Percentiles rank a stretch among this genome's conserved stretches.
Conservation (phyloP, 2,113 vertebrate genomes). For the Cephalopterus ornatus region DNA sequence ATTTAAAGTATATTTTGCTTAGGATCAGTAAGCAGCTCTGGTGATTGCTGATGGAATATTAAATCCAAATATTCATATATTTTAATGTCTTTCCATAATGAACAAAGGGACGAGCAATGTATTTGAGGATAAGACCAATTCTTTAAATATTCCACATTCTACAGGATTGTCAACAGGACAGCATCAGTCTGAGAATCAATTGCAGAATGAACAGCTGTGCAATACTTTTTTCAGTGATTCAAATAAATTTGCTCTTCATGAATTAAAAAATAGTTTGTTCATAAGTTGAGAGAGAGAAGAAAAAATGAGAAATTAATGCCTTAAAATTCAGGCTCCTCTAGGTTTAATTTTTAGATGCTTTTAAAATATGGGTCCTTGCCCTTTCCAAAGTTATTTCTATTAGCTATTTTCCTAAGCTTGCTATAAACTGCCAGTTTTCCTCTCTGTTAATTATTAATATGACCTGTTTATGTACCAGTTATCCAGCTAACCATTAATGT, state of each 20-base stretch:
- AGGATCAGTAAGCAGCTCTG: not conserved
- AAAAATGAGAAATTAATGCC: not conserved
- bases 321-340: constrained; percentile 55
- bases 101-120: not conserved
- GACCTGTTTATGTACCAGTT: constrained; percentile 92
- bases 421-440: constrained; percentile 64
- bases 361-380: constrained; percentile 73
- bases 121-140: not conserved
- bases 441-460: constrained; percentile 96
- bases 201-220: not conserved
- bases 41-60: not conserved
- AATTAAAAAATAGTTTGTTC: constrained; percentile 4
- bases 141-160: constrained; percentile 10
- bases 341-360: constrained; percentile 76
- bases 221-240: not conserved
- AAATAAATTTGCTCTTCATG: not conserved
- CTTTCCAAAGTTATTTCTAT: constrained; percentile 73
- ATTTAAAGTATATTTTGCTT: not conserved
- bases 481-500: constrained; percentile 99
- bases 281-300: not conserved
- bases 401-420: constrained; percentile 70
- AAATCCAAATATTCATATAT: not conserved
- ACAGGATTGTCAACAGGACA: not conserved
- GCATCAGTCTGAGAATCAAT: not conserved
- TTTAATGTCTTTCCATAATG: not conserved